Evolutionary conservation across 64 coral and sea anemone genomes (phyloP), one percentile per base, ranked within the genome.

Genomic region (Montipora sp.): DNA sequence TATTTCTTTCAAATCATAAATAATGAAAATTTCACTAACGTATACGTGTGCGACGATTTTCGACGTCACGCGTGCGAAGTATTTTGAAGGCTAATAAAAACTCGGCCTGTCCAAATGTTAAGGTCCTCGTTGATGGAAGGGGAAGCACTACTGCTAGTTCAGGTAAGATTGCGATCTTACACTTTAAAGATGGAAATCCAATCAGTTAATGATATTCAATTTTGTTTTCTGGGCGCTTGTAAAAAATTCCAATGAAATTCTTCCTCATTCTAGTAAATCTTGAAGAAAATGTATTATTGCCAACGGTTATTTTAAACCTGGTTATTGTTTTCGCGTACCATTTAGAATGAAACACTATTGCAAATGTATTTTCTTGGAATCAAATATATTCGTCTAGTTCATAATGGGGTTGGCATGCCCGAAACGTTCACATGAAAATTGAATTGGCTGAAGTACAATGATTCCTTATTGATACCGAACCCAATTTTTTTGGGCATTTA

Each of bases 1-100:
- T 14, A 13, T 67, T 68, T 46, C 82, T 84, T 70, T 84, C 18
- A 71, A 47, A 70, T 84, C 82, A 84, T 84, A 71, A 84, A 84
- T 84, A 84, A 84, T 84, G 67, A 84, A 84, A 84, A 27, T 50
- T n/a, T 8, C 1, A 49, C 19, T 63, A 71, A 21, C 7, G 7
- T 15, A 83, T 84, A 19, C 81, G 18, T 68, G 66, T 84, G 44
- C 16, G 65, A 19, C 16, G 46, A 70, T 49, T 67, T 66, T 70
- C 63, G 14, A 49, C 24, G 14, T 83, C 81, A 68, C 59, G 44
- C 47, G 81, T 83, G 11, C 5, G 2, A 45, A 5, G 5, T 71
- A 0, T 49, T 84, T 46, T 3, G 12, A 70, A 70, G 9, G 1
- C 67, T 3, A 43, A 50, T 48, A 2, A 66, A 45, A 11, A 48